These are phyloP conservation scores for Macrophya alboannulata DNA, from an alignment of 2,888 invertebrate genomes.

Conservation along the genomic window DNA sequence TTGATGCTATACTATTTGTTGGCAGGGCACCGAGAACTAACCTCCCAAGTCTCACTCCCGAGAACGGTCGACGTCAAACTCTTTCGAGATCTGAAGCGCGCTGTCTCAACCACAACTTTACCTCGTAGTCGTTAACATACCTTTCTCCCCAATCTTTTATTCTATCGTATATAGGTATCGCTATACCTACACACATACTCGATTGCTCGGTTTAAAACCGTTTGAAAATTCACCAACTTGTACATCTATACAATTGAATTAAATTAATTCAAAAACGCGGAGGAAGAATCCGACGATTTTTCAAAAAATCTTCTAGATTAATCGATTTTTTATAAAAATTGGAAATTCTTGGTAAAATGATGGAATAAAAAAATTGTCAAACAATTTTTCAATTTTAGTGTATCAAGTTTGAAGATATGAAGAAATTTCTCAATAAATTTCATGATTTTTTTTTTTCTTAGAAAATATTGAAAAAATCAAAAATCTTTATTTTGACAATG, in stretches of 20 bases:
- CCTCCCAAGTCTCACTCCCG: slow-evolving; percentile 47
- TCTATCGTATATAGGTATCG: background rate
- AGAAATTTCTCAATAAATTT: background rate
- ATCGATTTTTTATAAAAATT: too few species aligned
- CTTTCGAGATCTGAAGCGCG: slow-evolving; percentile 73
- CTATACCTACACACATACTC: background rate
- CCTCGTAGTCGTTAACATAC: slow-evolving; percentile 78
- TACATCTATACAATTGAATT: too few species aligned
- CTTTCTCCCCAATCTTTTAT: slow-evolving; percentile 59
- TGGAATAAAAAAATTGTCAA: too few species aligned
- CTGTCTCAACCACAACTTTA: slow-evolving; percentile 12
- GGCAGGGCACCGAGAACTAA: slow-evolving; percentile 76
- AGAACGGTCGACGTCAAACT: slow-evolving; percentile 50
- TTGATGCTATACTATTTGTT: slow-evolving; percentile 80
- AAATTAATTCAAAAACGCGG: too few species aligned
- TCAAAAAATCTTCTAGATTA: too few species aligned
- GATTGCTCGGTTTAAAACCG: background rate
- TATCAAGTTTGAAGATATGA: background rate
- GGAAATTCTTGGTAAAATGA: too few species aligned
- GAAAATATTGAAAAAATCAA: background rate
- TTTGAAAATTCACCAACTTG: background rate
- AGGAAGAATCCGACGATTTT: too few species aligned
- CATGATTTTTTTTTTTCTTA: too few species aligned
- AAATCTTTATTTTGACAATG: background rate
- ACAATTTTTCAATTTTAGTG: too few species aligned